Evolutionary conservation across 2,797 vertebrate genomes (phyloP).

Genomic region (Acanthis flammea): DNA sequence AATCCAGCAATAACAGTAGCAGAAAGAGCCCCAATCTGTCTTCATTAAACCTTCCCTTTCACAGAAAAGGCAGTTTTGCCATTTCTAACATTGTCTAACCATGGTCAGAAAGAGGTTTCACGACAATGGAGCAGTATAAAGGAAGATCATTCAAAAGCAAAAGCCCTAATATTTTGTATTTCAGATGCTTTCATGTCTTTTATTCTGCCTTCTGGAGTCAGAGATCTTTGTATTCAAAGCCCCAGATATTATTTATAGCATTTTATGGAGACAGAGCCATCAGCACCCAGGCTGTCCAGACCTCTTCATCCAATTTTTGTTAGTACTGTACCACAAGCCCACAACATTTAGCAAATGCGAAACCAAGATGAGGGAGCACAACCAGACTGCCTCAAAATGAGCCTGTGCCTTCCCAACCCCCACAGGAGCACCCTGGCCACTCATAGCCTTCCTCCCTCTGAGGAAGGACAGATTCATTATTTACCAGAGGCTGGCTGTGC

Average conservation of each 20-base stretch:
- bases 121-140: neutral
- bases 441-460: fast-evolving
- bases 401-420: neutral
- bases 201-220: conserved; percentile 34
- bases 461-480: neutral
- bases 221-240: conserved; percentile 46
- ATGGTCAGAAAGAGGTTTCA: neutral
- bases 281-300: conserved; percentile 21
- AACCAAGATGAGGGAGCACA: neutral
- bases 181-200: conserved; percentile 22
- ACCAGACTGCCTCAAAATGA: neutral
- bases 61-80: neutral
- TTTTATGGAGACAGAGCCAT: conserved; percentile 48
- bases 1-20: conserved; percentile 30
- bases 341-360: neutral
- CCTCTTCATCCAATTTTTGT: conserved; percentile 36
- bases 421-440: fast-evolving
- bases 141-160: neutral
- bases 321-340: neutral
- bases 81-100: neutral
- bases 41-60: conserved; percentile 1
- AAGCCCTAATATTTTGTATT: neutral
- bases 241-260: conserved; percentile 41
- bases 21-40: neutral
- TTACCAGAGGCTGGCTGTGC: neutral